Evolutionary conservation across 1,140 invertebrate genomes (phyloP).

Genomic region (Drosophila azteca): DNA sequence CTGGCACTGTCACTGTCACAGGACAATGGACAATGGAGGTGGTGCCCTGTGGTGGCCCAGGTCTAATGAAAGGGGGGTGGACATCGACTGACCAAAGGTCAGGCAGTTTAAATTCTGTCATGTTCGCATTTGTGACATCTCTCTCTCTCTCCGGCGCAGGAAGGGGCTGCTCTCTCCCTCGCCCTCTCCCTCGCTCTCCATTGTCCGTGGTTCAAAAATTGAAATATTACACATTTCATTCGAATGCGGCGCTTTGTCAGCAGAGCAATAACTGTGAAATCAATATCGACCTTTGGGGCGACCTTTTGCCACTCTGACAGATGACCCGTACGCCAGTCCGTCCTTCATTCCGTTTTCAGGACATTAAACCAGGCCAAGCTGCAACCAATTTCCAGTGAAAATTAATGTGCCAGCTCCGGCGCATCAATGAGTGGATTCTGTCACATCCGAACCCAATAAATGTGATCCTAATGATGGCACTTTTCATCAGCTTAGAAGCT

Average conservation of each 20-base stretch:
- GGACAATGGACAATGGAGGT: conserved; percentile 23
- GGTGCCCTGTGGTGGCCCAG: conserved; percentile 45
- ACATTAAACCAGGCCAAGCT: conserved; percentile 40
- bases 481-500: conserved; percentile 7
- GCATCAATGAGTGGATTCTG: conserved; percentile 42
- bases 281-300: conserved; percentile 50
- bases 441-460: conserved; percentile 50
- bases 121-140: conserved; percentile 56
- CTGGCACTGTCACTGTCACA: not conserved
- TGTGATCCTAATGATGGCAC: conserved; percentile 57
- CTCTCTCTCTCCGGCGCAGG: conserved; percentile 1
- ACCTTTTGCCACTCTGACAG: conserved; percentile 53
- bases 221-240: conserved; percentile 79
- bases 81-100: conserved; percentile 60
- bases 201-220: conserved; percentile 61
- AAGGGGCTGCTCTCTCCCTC: too few species aligned
- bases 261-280: conserved; percentile 62
- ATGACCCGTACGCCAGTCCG: conserved; percentile 45
- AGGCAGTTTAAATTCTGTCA: conserved; percentile 78
- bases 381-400: conserved; percentile 29
- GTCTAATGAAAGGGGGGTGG: conserved; percentile 51
- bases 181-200: conserved; percentile 7
- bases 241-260: conserved; percentile 44
- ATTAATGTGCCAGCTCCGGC: conserved; percentile 60
- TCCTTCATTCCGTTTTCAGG: conserved; percentile 20